Evolutionary conservation across 2,113 vertebrate genomes (phyloP), one percentile per base, ranked within the genome.

Genomic region (Trinectes maculatus): DNA sequence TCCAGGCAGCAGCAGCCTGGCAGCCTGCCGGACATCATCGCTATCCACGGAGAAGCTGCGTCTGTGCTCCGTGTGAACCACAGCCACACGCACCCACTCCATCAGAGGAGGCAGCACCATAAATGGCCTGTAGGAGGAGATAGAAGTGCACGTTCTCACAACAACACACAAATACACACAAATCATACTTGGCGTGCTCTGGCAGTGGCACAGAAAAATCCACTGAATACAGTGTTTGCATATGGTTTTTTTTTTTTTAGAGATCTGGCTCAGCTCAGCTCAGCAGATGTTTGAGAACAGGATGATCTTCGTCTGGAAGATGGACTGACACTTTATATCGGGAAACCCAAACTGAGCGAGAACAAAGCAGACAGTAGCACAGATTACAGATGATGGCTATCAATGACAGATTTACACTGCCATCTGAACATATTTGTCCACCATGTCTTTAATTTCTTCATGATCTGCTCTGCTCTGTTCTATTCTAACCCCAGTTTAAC

Each of bases 41-140:
- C 98, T 99, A 92, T 99, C 98, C 92, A 99, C 95, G 3, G 96
- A 96, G 92, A 96, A 96, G 78, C 96, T 98, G 90, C 97, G 95
- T 8, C 96, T 94, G 92, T 99, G 96, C 63, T 96, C 96, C 0
- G 96, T 95, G 47, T 99, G 97, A 46, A 96, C 97, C 87, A 95
- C 92, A 0, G 97, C 93, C 71, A 98, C 97, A 24, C 98, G 93
- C 42, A 98, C 95, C 98, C 98, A 99, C 91, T 99, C 97, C 96
- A 99, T 98, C 88, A 99, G 88, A 4, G 97, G 96, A 0, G 98
- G 98, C 89, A 98, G 95, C 87, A 96, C 94, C 72, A 97, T 89
- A 85, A 98, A 99, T 0, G 97, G 97, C 95, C 98, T 99, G 93
- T 49, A 82, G 85, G 84, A 74, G 89, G 91, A 86, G 85, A 87